These are phyloP conservation scores for Mormyrops boulengeri DNA, from an alignment of 2,797 vertebrate species.

Conservation along the genomic window DNA sequence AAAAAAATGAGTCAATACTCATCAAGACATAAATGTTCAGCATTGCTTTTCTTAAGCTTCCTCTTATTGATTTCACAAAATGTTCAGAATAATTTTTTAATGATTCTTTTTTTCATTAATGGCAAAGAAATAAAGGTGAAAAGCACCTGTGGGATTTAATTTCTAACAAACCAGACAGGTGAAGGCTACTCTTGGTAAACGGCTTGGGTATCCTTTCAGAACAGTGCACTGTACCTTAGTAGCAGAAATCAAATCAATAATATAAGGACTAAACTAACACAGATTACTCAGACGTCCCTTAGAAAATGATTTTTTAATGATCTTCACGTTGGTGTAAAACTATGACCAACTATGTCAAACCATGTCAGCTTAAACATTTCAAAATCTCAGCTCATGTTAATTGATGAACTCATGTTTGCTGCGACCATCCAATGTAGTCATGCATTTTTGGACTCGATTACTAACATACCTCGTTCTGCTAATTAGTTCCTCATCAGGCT, in stretches of 20 bases:
- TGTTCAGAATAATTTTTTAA: neutral
- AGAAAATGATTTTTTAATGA: neutral
- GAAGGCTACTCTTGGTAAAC: neutral
- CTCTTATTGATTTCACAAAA: neutral
- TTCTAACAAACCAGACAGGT: neutral
- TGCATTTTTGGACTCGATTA: neutral
- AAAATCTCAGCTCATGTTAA: neutral
- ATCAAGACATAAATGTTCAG: neutral
- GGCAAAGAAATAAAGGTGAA: neutral
- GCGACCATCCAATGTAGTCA: neutral
- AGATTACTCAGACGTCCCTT: neutral
- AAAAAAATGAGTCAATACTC: neutral
- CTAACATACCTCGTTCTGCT: neutral
- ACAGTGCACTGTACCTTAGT: neutral
- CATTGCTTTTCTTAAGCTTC: neutral
- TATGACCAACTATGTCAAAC: too few species aligned
- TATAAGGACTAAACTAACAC: neutral
- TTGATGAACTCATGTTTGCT: neutral
- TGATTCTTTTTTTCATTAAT: neutral
- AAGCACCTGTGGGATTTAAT: neutral
- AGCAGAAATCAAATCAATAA: neutral
- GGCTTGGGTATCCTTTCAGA: neutral
- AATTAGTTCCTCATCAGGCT: neutral
- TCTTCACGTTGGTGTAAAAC: too few species aligned
- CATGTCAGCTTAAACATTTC: too few species aligned